These are phyloP conservation scores for Podarcis muralis DNA, from an alignment of 2,113 vertebrate genomes.

Conservation along the genomic window DNA sequence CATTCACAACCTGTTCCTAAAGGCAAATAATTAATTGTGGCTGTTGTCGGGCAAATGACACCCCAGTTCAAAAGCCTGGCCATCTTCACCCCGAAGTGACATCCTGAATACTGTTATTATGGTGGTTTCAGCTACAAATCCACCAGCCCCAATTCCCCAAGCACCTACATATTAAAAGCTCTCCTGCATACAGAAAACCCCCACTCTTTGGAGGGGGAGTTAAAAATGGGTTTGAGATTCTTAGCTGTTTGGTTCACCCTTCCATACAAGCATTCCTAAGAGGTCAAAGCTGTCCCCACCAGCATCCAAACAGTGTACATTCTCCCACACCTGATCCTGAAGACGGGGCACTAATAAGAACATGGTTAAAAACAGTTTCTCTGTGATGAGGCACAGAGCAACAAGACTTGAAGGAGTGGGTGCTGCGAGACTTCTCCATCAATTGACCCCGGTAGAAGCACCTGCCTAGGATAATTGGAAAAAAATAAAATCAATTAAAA, in stretches of 20 bases:
- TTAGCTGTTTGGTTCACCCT: no score
- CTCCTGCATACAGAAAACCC: not conserved
- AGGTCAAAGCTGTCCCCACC: not conserved
- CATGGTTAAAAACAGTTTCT: not conserved
- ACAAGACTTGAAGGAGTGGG: not conserved
- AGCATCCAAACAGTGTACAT: not conserved
- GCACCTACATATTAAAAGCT: not conserved
- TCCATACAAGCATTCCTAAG: not conserved
- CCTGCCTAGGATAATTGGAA: no score
- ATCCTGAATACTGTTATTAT: not conserved
- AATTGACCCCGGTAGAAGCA: not conserved
- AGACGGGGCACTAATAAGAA: not conserved
- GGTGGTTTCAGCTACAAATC: not conserved
- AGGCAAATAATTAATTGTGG: constrained; percentile 53
- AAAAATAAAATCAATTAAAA: not conserved
- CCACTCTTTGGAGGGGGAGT: no score
- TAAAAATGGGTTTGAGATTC: not conserved
- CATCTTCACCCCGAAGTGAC: not conserved
- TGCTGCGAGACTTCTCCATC: not conserved
- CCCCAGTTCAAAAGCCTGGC: constrained; percentile 53
- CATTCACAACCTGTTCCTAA: not conserved
- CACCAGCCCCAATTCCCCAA: not conserved
- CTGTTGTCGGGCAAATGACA: constrained; percentile 55
- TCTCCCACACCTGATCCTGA: not conserved
- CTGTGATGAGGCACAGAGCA: not conserved